phyloP scores from a whole-genome alignment of 2,797 vertebrate species.

The Pyrrhura leucotis region DNA sequence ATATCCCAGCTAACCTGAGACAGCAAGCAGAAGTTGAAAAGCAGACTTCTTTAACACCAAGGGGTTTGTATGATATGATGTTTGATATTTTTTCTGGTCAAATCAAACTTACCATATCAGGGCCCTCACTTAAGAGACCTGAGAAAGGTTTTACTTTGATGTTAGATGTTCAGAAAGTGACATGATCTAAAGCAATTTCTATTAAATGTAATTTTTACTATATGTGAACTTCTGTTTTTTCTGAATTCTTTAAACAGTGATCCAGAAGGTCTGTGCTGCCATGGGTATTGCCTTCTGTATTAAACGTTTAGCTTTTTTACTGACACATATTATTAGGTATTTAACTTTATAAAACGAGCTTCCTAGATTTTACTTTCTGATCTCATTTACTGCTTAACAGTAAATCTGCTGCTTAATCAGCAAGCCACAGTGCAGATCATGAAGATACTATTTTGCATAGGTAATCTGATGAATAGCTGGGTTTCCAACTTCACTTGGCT shows the following conservation, averaged over 20 bases:
- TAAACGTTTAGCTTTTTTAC: neutral
- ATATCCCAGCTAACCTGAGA: constrained; percentile 90
- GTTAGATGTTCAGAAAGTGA: neutral
- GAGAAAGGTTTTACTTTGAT: neutral
- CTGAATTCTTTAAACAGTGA: neutral
- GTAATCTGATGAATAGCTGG: neutral
- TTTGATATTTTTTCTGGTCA: neutral
- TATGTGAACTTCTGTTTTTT: neutral
- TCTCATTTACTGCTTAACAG: neutral
- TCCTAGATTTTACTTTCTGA: neutral
- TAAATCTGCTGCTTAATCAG: constrained; percentile 4
- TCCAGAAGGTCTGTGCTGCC: neutral
- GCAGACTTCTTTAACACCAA: constrained; percentile 90
- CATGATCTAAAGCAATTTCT: neutral
- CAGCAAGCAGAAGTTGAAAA: constrained; percentile 93
- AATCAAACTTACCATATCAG: neutral
- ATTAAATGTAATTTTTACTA: neutral
- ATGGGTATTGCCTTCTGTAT: neutral
- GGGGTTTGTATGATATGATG: constrained; percentile 85
- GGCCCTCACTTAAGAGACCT: neutral
- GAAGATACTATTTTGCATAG: neutral
- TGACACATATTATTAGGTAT: neutral
- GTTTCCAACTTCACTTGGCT: neutral
- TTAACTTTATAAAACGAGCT: neutral
- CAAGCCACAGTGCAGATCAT: neutral